Percentiles rank a stretch among this genome's conserved stretches.
Conservation (phyloP, 2,888 invertebrate genomes). For the Synanthedon tipuliformis region DNA sequence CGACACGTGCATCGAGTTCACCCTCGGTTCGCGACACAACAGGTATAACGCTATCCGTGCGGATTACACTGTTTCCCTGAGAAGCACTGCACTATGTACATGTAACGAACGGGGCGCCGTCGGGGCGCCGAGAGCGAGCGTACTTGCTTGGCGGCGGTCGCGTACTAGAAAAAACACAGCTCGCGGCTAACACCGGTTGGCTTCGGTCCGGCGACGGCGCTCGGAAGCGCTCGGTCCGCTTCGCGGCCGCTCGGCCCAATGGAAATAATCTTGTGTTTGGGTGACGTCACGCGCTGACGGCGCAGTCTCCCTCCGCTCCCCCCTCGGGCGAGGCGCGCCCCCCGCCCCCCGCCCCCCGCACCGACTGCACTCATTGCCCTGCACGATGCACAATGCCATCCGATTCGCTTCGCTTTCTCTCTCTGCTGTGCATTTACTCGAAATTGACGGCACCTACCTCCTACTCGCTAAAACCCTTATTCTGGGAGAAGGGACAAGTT, state of each 20-base stretch:
- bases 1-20: constrained; percentile 4
- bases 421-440: too few species aligned
- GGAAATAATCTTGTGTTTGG: constrained; percentile 37
- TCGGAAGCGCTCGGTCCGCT: constrained; percentile 36
- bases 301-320: constrained; percentile 19
- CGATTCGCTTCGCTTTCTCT: too few species aligned
- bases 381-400: not conserved
- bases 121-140: constrained; percentile 24
- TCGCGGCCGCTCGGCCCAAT: constrained; percentile 46
- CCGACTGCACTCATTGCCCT: not conserved
- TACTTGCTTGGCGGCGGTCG: constrained; percentile 41
- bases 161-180: constrained; percentile 52
- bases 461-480: too few species aligned
- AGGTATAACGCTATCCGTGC: constrained; percentile 1
- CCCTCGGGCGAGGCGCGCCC: constrained; percentile 16
- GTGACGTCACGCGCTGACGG: constrained; percentile 44
- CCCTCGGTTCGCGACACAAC: too few species aligned
- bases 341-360: constrained; percentile 1
- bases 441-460: too few species aligned
- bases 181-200: constrained; percentile 50
- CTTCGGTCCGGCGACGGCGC: constrained; percentile 34
- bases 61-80: not conserved
- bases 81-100: not conserved
- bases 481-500: too few species aligned
- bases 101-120: not conserved